Evolutionary conservation across 2,888 invertebrate species (phyloP).

Genomic region (Athalia rosae): DNA sequence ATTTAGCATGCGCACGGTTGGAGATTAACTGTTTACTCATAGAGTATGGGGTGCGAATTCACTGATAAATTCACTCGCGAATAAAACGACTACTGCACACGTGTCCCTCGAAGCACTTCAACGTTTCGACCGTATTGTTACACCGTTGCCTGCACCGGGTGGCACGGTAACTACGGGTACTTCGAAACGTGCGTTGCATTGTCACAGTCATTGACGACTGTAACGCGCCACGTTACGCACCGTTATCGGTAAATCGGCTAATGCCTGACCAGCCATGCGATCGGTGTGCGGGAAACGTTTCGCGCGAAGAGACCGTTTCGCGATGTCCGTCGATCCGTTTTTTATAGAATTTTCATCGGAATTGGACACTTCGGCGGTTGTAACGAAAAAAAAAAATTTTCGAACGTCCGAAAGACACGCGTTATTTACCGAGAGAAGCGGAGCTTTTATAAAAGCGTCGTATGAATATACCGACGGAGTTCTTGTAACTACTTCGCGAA

Average conservation of each 20-base stretch:
- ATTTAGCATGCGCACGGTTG: too few relatives aligned
- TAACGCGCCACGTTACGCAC: constrained; percentile 30
- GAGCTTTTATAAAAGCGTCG: too few relatives aligned
- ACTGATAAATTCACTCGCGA: too few relatives aligned
- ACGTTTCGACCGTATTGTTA: constrained; percentile 28
- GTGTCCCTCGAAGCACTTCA: neutral
- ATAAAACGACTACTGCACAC: too few relatives aligned
- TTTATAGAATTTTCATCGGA: neutral
- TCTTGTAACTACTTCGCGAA: too few relatives aligned
- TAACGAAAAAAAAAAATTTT: too few relatives aligned
- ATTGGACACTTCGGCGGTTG: neutral
- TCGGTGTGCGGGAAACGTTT: constrained; percentile 6
- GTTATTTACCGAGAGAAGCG: too few relatives aligned
- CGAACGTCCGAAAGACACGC: too few relatives aligned
- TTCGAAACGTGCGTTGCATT: constrained; percentile 20
- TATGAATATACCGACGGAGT: too few relatives aligned
- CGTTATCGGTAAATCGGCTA: constrained; percentile 35
- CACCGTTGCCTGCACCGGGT: neutral
- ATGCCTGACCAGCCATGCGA: constrained; percentile 32
- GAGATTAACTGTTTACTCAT: too few relatives aligned
- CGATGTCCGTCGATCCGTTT: neutral
- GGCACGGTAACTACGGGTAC: neutral
- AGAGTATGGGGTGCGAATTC: too few relatives aligned
- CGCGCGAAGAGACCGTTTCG: neutral
- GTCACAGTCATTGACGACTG: constrained; percentile 29